Evolutionary conservation across 2,113 vertebrate species (phyloP), one percentile per base, ranked within the genome.

Genomic region (Amblyornis subalaris): DNA sequence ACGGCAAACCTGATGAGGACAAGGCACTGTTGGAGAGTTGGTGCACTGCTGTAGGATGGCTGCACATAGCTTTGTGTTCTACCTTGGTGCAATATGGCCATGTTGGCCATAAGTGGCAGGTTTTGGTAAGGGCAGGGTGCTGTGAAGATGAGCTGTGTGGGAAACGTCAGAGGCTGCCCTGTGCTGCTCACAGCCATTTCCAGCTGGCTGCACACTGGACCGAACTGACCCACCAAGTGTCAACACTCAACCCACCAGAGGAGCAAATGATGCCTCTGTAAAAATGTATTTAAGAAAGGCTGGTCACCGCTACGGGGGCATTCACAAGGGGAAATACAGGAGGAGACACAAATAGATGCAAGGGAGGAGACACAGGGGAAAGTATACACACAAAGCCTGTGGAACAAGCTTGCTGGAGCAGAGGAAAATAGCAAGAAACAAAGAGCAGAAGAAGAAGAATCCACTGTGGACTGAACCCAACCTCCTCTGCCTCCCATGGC

Each of bases 21-120:
- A 26, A 48, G 33, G 50, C n/a, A 66, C 38, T 29, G 9, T 4
- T 65, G 47, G 38, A 48, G 18, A 57, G 10, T 2, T 42, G 45
- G 15, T 28, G 38, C 19, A n/a, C 16, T 29, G 66, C 42, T 71
- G 7, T 3, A 58, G 38, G 8, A 42, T 17, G 9, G 23, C 26
- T 67, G 36, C 24, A 60, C 7, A 10, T 1, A 47, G 10, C 16
- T 55, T 57, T 25, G 3, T 19, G 29, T 14, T 45, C 20, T 62
- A 0, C 4, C 1, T 1, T n/a, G 36, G 12, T 3, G 3, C 66
- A 80, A 66, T 19, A 50, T 2, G 26, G 29, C 18, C 1, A 0
- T 4, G 23, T 6, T 45, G 47, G 44, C 38, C 26, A 18, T 15
- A 50, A 33, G 29, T 44, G 29, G 15, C 54, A 53, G 24, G 9